Conservation (phyloP, 2,113 vertebrate species). For the Apodemus speciosus region DNA sequence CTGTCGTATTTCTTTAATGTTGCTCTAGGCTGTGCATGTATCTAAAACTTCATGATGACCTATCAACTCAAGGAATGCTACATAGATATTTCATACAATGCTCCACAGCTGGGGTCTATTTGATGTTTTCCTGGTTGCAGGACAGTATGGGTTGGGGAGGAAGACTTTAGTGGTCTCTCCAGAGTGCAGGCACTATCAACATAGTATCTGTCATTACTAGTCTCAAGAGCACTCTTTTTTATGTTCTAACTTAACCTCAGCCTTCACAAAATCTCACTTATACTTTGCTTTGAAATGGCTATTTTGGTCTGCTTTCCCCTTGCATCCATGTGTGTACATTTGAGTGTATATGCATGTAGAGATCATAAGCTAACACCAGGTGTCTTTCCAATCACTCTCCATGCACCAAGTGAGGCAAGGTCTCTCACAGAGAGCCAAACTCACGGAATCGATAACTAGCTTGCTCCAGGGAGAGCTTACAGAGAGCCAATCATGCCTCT, state of each 20-base stretch:
- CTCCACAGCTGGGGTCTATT: background rate
- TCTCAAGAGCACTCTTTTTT: background rate
- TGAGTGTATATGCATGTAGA: background rate
- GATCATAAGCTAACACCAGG: background rate
- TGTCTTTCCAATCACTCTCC: too few relatives aligned
- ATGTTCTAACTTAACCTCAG: background rate
- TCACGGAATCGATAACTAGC: background rate
- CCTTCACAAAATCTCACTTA: conserved; percentile 45
- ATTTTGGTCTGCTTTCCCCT: background rate
- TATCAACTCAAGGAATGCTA: background rate
- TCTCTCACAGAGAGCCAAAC: background rate
- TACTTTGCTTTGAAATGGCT: background rate
- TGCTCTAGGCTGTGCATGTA: conserved; percentile 3
- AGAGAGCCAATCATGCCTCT: background rate
- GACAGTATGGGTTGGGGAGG: background rate
- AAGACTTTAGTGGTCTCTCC: background rate
- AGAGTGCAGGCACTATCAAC: background rate
- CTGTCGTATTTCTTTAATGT: background rate
- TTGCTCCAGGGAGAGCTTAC: background rate
- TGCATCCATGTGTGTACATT: background rate
- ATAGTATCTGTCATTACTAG: background rate
- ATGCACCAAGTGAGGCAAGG: background rate
- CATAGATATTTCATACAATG: background rate
- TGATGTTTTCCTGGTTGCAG: background rate
- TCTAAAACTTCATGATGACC: conserved; percentile 4